Percentiles rank a stretch among this genome's conserved stretches.
phyloP scores from a whole-genome alignment of 2,888 invertebrate genomes.

The Thereva unica region DNA sequence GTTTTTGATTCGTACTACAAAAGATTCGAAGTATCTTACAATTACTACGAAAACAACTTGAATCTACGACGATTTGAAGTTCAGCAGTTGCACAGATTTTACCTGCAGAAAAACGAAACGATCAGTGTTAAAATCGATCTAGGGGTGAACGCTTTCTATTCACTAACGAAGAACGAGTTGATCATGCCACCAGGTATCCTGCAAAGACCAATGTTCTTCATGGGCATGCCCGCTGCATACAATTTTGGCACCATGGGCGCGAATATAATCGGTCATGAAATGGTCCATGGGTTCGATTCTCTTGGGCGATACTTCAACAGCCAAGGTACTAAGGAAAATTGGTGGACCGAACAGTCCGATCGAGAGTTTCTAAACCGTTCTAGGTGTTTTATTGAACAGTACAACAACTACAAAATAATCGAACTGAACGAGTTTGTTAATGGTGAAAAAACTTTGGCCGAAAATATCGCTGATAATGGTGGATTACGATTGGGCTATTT shows the following conservation, averaged over 20 bases:
- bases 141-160: neutral
- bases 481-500: slow-evolving; percentile 34
- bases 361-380: neutral
- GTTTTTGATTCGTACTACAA: neutral
- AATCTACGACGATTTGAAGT: neutral
- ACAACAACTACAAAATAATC: slow-evolving; percentile 1
- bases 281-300: slow-evolving; percentile 82
- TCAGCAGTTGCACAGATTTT: neutral
- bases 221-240: slow-evolving; percentile 63
- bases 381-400: slow-evolving; percentile 24
- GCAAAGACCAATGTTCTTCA: slow-evolving; percentile 12
- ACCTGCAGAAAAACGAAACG: neutral
- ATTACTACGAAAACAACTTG: slow-evolving; percentile 10
- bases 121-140: neutral
- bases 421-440: slow-evolving; percentile 3
- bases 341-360: slow-evolving; percentile 10
- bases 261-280: slow-evolving; percentile 79
- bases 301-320: slow-evolving; percentile 84
- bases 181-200: slow-evolving; percentile 16
- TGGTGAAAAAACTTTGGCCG: slow-evolving; percentile 32
- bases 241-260: slow-evolving; percentile 87
- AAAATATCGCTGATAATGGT: slow-evolving; percentile 42
- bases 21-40: neutral
- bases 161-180: neutral
- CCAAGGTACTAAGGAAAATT: slow-evolving; percentile 45